Conservation (phyloP, 92 coral and sea anemone species). For the Metridium senile region DNA sequence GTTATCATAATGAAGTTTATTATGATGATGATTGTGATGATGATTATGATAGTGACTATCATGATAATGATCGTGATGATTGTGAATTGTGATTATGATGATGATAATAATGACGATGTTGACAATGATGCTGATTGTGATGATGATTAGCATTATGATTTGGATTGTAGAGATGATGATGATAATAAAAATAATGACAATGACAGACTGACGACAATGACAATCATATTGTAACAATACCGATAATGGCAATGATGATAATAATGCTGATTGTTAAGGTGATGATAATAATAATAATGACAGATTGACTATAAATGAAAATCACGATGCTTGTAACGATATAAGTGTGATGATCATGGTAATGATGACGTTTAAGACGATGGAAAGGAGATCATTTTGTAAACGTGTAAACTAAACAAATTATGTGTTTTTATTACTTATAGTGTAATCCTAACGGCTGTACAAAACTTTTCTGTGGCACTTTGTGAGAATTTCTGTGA, state of each 20-base stretch:
- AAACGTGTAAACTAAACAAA: too few relatives aligned
- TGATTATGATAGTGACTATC: not conserved
- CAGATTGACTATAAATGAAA: too few relatives aligned
- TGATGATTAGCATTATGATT: not conserved
- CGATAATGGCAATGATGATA: too few relatives aligned
- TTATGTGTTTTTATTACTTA: too few relatives aligned
- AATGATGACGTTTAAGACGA: too few relatives aligned
- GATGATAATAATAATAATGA: too few relatives aligned
- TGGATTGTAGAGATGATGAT: slow-evolving; percentile 12
- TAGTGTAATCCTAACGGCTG: slow-evolving; percentile 94
- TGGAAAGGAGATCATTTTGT: too few relatives aligned
- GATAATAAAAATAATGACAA: not conserved
- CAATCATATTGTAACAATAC: not conserved
- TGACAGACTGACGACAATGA: not conserved
- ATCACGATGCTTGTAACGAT: too few relatives aligned
- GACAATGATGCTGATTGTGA: slow-evolving; percentile 3
- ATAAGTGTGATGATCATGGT: too few relatives aligned
- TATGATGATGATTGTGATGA: not conserved
- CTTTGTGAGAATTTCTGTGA: slow-evolving; percentile 70
- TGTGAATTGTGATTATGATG: not conserved
- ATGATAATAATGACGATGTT: not conserved
- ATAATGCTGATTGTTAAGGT: too few relatives aligned
- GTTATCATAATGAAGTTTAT: not conserved
- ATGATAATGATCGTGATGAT: not conserved
- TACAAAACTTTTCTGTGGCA: slow-evolving; percentile 92